Evolutionary conservation across 2,113 vertebrate species (phyloP), one percentile per base, ranked within the genome.

Genomic region (Pituophis catenifer): DNA sequence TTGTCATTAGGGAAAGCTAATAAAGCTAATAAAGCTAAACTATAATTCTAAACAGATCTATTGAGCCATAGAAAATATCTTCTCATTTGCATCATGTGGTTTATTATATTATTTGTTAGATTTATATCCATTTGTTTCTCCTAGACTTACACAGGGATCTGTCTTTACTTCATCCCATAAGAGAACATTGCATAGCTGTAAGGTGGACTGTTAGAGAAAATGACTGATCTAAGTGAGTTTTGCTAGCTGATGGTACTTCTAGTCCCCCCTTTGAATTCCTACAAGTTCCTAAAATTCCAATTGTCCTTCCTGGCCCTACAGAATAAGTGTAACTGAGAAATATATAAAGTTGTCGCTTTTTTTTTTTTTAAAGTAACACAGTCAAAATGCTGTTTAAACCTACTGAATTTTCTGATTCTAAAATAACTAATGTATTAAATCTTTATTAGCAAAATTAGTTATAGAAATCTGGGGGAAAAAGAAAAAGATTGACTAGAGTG

Each of bases 341-440:
- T 13, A 9, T 26, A 70, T 75, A 57, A 57, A 53, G 29, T 91
- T 91, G 52, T 58, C 87, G 23, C 15, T 55, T 15, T 70, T 94
- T 92, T 13, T 24, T 58, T 38, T 1, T 38, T 38, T 38, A 38
- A 53, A 23, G 86, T 11, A 4, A 9, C 57, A 92, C 65, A 86
- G 17, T 81, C 24, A 48, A 89, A 92, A 62, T n/a, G 13, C 59
- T 94, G 91, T 90, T 38, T 17, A 53, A 92, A 91, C 58, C 55
- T 93, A 75, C 19, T 21, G 86, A 13, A 89, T 93, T 93, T 93
- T 23, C 88, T 89, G 1, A 91, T 26, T 1, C 90, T 12, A 93
- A 93, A 88, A 88, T 89, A 91, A 2, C 81, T 93, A 62, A 90
- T 12, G 89, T 91, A 81, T 44, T 48, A 29, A 48, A 2, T 38